Base-by-base conservation (phyloP, 2,113 vertebrate species). In the Lasiurus borealis region DNA sequence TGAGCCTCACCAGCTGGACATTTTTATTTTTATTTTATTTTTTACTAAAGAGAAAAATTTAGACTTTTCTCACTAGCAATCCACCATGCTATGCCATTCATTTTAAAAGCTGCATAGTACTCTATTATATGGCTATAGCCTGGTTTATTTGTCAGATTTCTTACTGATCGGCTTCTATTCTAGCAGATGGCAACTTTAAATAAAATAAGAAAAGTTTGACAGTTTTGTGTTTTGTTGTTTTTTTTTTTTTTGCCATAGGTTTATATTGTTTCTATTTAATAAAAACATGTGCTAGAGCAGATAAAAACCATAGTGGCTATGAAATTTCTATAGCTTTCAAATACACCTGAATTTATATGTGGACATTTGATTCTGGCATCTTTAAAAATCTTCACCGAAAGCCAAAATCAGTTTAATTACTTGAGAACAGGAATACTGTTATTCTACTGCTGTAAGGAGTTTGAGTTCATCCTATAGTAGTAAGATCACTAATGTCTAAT, bases 281-380 rank as follows among this genome's bases (percentile, higher is more conserved):
- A 34, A 86, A 71, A 80, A 40, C 48, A 78, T 93, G 40, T 31
- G 34, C 29, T n/a, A 50, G 14, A 72, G n/a, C 52, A 72, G 36
- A 88, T 81, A 57, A 93, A 95, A 93, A 46, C 8, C 15, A 62
- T 34, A 64, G 7, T 48, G 46, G 27, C 46, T 75, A 8, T 84
- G 11, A 85, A 78, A 83, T 89, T 52, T 73, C 12, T 94, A 11
- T 10, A 85, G 36, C 11, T 88, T 93, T 82, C 72, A 82, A 40
- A 68, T 48, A 68, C n/a, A 75, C 44, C 13, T 64, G 27, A 83
- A 62, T 90, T 78, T 31, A 36, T 78, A 52, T 54, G 8, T 66
- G 11, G n/a, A 50, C 25, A 54, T 93, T 91, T 76, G 78, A 91
- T 86, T 83, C 23, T 80, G 52, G 5, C 52, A 68, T 75, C 50